Conservation (phyloP, 2,113 vertebrate species). For the Chelonoidis abingdonii region DNA sequence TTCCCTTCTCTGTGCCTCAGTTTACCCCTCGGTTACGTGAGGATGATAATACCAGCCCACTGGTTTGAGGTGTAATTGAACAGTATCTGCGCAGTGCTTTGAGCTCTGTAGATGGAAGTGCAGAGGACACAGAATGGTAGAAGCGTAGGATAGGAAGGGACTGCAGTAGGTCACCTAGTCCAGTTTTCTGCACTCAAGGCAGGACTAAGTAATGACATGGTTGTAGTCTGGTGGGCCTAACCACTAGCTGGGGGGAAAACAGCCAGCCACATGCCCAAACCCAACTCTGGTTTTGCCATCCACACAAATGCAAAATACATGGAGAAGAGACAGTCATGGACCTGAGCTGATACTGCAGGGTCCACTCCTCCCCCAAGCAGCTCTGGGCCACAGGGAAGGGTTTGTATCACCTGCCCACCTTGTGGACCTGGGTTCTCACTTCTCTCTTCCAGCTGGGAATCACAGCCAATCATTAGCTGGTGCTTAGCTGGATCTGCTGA, state of each 20-base stretch:
- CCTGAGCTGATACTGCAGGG: background rate
- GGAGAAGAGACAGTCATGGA: background rate
- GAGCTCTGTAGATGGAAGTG: too few species aligned
- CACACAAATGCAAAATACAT: background rate
- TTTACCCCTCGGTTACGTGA: background rate
- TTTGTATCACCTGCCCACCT: background rate
- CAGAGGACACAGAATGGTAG: background rate
- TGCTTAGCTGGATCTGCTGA: background rate
- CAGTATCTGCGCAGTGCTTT: background rate
- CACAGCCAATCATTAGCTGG: background rate
- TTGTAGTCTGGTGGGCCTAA: background rate
- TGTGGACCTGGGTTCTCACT: background rate
- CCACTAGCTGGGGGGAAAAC: background rate
- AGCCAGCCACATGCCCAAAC: background rate
- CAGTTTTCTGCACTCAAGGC: background rate
- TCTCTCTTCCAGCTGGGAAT: background rate
- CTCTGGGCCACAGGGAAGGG: too few species aligned
- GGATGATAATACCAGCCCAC: background rate
- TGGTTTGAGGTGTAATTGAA: background rate
- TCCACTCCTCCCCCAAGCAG: too few species aligned
- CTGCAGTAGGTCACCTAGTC: background rate
- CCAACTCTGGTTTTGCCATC: background rate
- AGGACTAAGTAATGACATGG: background rate
- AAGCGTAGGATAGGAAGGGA: background rate
- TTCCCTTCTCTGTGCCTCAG: background rate